phyloP scores from a whole-genome alignment of 2,113 vertebrate genomes.

The Pantherophis guttatus region DNA sequence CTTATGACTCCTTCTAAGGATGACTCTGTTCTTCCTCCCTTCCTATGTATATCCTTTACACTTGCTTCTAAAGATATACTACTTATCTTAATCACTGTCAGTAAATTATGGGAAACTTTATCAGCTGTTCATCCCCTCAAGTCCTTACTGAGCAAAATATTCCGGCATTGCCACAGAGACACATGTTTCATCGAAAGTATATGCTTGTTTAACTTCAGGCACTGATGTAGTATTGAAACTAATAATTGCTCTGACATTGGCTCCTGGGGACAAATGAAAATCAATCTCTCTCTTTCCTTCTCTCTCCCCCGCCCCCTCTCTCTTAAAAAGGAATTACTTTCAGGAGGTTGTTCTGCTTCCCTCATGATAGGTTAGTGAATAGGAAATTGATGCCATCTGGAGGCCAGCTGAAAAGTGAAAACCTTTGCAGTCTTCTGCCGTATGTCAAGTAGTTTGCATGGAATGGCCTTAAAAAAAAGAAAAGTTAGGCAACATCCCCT shows the following conservation, averaged over 20 bases:
- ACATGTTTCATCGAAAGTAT: slow-evolving; percentile 48
- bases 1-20: slow-evolving; percentile 38
- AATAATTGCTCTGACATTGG: slow-evolving; percentile 49
- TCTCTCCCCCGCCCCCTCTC: slow-evolving; percentile 31
- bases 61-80: slow-evolving; percentile 41
- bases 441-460: neutral
- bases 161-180: slow-evolving; percentile 55
- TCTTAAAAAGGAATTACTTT: slow-evolving; percentile 39
- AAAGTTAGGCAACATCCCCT: neutral
- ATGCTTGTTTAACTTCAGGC: slow-evolving; percentile 56
- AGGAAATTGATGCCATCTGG: slow-evolving; percentile 18
- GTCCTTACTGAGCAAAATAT: slow-evolving; percentile 26
- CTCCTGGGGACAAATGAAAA: slow-evolving; percentile 43
- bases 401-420: slow-evolving; percentile 9
- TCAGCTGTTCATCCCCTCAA: slow-evolving; percentile 52
- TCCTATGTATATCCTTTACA: slow-evolving; percentile 40
- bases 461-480: neutral
- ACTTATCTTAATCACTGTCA: slow-evolving; percentile 45
- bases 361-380: neutral
- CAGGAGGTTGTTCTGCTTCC: slow-evolving; percentile 12
- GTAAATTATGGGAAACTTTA: slow-evolving; percentile 39
- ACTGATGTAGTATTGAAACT: slow-evolving; percentile 39
- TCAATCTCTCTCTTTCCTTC: slow-evolving; percentile 23
- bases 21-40: slow-evolving; percentile 25
- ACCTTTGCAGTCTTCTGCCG: neutral